These are phyloP conservation scores for Andrena hattorfiana DNA, from an alignment of 2,888 invertebrate species.

Conservation along the genomic window DNA sequence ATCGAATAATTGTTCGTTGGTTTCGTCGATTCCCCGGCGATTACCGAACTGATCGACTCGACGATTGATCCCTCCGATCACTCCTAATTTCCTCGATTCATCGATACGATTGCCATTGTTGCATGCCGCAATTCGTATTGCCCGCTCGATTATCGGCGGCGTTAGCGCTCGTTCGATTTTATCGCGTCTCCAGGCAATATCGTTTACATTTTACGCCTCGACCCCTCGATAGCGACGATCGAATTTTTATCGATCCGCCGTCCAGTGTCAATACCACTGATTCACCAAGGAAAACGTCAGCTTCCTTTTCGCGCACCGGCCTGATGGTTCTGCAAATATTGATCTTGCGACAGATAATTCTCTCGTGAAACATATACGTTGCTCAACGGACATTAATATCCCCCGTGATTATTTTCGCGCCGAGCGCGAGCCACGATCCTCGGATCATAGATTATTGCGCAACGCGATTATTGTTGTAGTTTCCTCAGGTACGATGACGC, in stretches of 20 bases:
- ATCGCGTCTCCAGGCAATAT: background rate
- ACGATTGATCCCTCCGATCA: background rate
- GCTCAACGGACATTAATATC: background rate
- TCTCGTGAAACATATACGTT: background rate
- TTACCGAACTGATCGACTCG: background rate
- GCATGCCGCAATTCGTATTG: too few relatives aligned
- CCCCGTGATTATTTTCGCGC: background rate
- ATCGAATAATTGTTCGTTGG: background rate
- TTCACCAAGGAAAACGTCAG: background rate
- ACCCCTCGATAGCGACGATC: background rate
- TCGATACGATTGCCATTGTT: background rate
- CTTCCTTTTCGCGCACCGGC: too few relatives aligned
- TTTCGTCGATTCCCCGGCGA: background rate
- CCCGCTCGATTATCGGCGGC: background rate
- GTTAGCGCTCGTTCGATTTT: background rate
- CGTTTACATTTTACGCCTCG: too few relatives aligned
- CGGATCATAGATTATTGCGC: conserved; percentile 43
- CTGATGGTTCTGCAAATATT: conserved; percentile 15
- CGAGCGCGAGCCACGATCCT: background rate
- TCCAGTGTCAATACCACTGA: conserved; percentile 4
- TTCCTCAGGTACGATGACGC: conserved; percentile 63
- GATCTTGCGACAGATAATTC: background rate
- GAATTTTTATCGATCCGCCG: background rate
- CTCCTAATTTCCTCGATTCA: background rate
- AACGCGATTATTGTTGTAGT: conserved; percentile 63